phyloP scores from a whole-genome alignment of 2,888 invertebrate genomes.

The Lasioglossum pauxillum region DNA sequence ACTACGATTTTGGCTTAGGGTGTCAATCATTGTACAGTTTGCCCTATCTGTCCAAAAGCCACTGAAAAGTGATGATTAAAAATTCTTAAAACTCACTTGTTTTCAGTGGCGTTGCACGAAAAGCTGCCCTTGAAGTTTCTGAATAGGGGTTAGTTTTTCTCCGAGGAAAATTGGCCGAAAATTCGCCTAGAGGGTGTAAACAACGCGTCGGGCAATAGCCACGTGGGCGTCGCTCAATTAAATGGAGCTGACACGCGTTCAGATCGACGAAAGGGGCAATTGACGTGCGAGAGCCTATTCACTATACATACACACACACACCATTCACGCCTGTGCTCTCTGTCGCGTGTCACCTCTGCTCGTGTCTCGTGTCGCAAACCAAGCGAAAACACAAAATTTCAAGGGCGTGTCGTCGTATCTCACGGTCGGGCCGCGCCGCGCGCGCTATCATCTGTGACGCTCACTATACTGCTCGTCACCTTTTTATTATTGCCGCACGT shows the following conservation, averaged over 20 bases:
- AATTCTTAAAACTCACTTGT: not conserved
- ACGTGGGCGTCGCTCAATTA: not conserved
- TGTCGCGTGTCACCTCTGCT: not conserved
- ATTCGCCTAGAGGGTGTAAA: not conserved
- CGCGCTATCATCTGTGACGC: not conserved
- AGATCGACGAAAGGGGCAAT: constrained; percentile 21
- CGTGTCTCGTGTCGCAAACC: not conserved
- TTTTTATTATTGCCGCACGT: not conserved
- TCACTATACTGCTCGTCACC: not conserved
- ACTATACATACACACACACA: not conserved
- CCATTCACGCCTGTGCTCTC: constrained; percentile 3
- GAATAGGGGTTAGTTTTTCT: not conserved
- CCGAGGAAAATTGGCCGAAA: not conserved
- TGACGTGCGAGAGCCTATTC: not conserved
- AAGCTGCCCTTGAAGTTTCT: not conserved
- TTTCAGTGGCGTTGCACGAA: not conserved
- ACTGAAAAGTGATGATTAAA: too few species aligned
- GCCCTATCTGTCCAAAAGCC: too few species aligned
- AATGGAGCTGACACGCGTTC: constrained; percentile 20
- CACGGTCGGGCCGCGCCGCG: too few species aligned
- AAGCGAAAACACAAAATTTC: constrained; percentile 53
- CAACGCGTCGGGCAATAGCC: not conserved
- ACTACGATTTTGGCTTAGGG: too few species aligned
- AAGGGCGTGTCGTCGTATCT: constrained; percentile 41
- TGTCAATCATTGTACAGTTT: too few species aligned